Percentiles rank a stretch among this genome's conserved stretches.
These are phyloP conservation scores for Glyptemys insculpta DNA, from an alignment of 2,797 vertebrate genomes.

Conservation along the genomic window DNA sequence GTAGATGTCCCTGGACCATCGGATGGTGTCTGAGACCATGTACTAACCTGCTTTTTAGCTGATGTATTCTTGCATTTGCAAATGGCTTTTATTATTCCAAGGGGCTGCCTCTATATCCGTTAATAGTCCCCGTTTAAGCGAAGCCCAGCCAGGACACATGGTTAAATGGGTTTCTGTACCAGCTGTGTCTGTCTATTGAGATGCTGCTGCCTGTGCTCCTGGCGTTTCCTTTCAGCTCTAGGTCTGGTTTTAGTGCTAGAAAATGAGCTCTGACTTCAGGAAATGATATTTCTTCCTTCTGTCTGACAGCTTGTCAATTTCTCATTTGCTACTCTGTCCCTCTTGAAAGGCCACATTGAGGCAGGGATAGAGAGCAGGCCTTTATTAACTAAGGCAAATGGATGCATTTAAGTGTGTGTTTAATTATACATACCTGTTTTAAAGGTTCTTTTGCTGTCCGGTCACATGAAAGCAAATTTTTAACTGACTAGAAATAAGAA, in stretches of 20 bases:
- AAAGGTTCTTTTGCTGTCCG: neutral
- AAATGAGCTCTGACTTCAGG: constrained; percentile 61
- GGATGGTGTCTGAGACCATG: no score
- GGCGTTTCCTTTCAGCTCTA: neutral
- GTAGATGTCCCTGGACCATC: no score
- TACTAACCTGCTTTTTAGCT: neutral
- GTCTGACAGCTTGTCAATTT: constrained; percentile 48
- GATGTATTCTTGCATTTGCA: neutral
- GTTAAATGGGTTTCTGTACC: neutral
- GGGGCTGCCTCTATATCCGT: neutral
- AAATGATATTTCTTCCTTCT: constrained; percentile 54
- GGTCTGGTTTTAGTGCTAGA: constrained; percentile 35
- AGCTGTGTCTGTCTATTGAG: neutral
- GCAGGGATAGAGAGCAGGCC: neutral
- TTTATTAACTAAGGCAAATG: neutral
- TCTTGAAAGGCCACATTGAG: neutral
- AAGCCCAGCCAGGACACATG: neutral
- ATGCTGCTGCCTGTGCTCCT: neutral
- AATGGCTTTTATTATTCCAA: constrained; percentile 6
- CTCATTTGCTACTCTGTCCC: neutral
- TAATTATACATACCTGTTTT: neutral
- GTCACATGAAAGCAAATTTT: neutral
- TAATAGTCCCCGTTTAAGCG: accelerated
- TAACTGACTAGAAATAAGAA: neutral
- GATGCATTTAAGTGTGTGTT: neutral